Conservation (phyloP, 2,113 vertebrate species). For the Myodes glareolus region DNA sequence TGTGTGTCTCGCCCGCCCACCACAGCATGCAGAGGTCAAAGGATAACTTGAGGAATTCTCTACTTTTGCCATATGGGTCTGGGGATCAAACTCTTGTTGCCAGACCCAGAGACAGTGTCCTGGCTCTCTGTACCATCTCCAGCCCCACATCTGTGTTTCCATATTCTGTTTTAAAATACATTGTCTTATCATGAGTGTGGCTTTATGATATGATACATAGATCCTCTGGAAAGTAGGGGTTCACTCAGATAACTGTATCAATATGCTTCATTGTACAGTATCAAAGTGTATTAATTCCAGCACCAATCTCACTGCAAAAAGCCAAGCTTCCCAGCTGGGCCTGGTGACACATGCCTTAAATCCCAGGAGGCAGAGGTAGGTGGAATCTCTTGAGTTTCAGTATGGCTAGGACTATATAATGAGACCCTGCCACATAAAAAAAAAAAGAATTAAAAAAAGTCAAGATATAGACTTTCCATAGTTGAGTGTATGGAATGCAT, state of each 20-base stretch:
- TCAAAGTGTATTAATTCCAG: not conserved
- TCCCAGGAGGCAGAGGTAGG: not conserved
- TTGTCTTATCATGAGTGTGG: not conserved
- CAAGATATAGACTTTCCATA: not conserved
- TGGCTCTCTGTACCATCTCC: not conserved
- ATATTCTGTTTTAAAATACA: not conserved
- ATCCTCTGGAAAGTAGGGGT: not conserved
- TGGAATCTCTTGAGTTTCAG: not conserved
- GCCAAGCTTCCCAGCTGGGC: not conserved
- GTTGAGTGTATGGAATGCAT: not conserved
- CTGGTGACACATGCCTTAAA: not conserved
- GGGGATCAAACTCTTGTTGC: not conserved
- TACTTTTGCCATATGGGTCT: not conserved
- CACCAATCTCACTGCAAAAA: not conserved
- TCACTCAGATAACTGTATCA: slow-evolving; percentile 24
- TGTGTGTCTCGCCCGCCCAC: not conserved
- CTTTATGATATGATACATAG: not conserved
- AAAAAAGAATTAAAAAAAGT: not conserved
- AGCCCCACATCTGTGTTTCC: not conserved
- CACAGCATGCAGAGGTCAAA: not conserved
- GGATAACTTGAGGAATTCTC: not conserved
- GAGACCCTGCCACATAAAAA: no score
- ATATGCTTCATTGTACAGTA: not conserved
- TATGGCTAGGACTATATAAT: not conserved
- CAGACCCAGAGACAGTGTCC: not conserved